These are phyloP conservation scores for Muricea muricata DNA, from an alignment of 92 coral and sea anemone species.

Conservation along the genomic window DNA sequence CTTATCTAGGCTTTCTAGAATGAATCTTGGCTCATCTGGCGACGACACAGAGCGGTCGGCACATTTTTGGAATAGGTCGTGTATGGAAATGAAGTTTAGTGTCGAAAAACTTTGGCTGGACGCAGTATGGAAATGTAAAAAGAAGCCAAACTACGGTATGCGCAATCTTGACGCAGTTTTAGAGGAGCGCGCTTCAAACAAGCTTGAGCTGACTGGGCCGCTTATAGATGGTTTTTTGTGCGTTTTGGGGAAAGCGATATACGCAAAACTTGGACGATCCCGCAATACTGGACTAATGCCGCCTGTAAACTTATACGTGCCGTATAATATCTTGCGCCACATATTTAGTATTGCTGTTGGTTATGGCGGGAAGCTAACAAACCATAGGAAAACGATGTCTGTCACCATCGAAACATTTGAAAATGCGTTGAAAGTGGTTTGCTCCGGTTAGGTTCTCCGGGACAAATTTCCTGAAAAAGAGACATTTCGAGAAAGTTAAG, in stretches of 20 bases:
- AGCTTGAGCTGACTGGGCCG: slow-evolving; percentile 63
- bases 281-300: slow-evolving; percentile 62
- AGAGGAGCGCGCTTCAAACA: slow-evolving; percentile 50
- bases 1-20: background rate
- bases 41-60: slow-evolving; percentile 54
- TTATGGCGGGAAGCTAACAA: slow-evolving; percentile 23
- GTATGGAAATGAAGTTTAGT: slow-evolving; percentile 48
- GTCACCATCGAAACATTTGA: slow-evolving; percentile 24
- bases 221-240: slow-evolving; percentile 47
- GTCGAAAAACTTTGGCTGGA: slow-evolving; percentile 41
- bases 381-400: background rate
- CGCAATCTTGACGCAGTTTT: slow-evolving; percentile 39
- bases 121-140: slow-evolving; percentile 17
- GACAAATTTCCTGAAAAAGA: slow-evolving; percentile 40
- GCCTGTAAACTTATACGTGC: slow-evolving; percentile 42
- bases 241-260: slow-evolving; percentile 40
- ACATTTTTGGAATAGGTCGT: slow-evolving; percentile 53
- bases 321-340: slow-evolving; percentile 26
- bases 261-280: slow-evolving; percentile 50
- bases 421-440: slow-evolving; percentile 44
- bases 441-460: slow-evolving; percentile 53
- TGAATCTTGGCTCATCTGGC: slow-evolving; percentile 6
- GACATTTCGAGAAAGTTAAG: slow-evolving; percentile 52
- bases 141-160: slow-evolving; percentile 62
- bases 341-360: slow-evolving; percentile 31